These are phyloP conservation scores for Cerastis rubricosa DNA, from an alignment of 2,888 invertebrate species.

Conservation along the genomic window DNA sequence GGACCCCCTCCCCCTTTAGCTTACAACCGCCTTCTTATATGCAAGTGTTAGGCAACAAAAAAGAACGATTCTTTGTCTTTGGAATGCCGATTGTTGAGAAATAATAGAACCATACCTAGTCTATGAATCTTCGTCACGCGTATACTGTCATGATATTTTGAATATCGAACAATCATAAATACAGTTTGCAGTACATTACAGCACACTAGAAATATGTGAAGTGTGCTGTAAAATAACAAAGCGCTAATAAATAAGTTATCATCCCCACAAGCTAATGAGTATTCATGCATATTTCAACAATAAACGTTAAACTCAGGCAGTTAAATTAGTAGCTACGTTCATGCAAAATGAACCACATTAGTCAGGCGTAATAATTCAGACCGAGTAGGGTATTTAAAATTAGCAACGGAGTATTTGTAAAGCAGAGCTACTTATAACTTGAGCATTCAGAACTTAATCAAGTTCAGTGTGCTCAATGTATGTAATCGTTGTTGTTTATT, in stretches of 20 bases:
- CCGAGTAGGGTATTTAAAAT: conserved; percentile 46
- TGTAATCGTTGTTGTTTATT: background rate
- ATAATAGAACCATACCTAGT: conserved; percentile 24
- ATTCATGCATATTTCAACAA: conserved; percentile 58
- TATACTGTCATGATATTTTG: conserved; percentile 8
- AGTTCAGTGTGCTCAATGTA: conserved; percentile 23
- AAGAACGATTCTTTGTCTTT: conserved; percentile 43
- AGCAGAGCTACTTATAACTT: conserved; percentile 32
- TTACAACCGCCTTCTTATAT: conserved; percentile 25
- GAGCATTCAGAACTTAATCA: conserved; percentile 38
- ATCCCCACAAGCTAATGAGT: conserved; percentile 42
- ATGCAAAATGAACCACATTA: conserved; percentile 55
- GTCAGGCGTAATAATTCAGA: conserved; percentile 44
- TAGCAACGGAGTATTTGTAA: conserved; percentile 45
- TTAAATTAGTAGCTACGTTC: conserved; percentile 55
- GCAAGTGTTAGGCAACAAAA: conserved; percentile 43
- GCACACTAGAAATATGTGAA: background rate
- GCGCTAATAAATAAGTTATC: conserved; percentile 40
- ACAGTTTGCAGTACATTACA: background rate
- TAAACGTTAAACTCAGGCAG: conserved; percentile 44
- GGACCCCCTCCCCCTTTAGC: conserved; percentile 51
- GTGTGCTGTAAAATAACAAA: conserved; percentile 15
- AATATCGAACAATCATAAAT: background rate
- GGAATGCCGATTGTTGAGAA: conserved; percentile 24
- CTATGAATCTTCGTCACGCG: conserved; percentile 16